These are phyloP conservation scores for Paraplagusia blochii DNA, from an alignment of 2,113 vertebrate species.

Conservation along the genomic window DNA sequence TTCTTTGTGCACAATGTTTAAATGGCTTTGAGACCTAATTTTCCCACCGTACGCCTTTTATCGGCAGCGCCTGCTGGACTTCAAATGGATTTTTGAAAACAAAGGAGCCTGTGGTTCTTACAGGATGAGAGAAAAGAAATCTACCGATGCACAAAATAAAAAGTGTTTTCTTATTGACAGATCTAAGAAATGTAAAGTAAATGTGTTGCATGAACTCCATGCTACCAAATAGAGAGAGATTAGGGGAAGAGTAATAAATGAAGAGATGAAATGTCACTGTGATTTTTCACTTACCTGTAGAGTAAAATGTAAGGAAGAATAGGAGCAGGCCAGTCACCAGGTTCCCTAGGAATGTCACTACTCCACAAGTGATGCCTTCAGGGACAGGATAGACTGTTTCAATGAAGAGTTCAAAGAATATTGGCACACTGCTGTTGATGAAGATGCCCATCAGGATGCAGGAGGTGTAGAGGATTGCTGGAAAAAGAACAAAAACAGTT, in stretches of 20 bases:
- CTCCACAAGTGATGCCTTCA: slow-evolving; percentile 96
- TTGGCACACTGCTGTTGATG: slow-evolving; percentile 92
- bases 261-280: too few species aligned
- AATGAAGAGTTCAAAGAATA: slow-evolving; percentile 97
- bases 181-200: slow-evolving; percentile 1
- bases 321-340: slow-evolving; percentile 91
- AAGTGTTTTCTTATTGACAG: neutral
- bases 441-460: slow-evolving; percentile 96
- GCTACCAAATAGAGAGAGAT: neutral
- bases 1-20: slow-evolving; percentile 17
- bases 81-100: slow-evolving; percentile 33
- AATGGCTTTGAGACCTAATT: slow-evolving; percentile 18
- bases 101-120: slow-evolving; percentile 18
- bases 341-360: slow-evolving; percentile 95
- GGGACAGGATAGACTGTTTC: slow-evolving; percentile 98
- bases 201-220: neutral
- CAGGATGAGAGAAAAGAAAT: neutral
- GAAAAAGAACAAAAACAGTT: slow-evolving; percentile 17
- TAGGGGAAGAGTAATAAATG: too few species aligned
- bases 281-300: slow-evolving; percentile 78
- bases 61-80: slow-evolving; percentile 14
- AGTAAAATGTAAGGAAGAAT: slow-evolving; percentile 94
- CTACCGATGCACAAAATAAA: neutral
- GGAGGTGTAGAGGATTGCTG: slow-evolving; percentile 93
- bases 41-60: slow-evolving; percentile 26